Conservation (phyloP, 1,140 invertebrate species). For the Diachasmimorpha longicaudata region DNA sequence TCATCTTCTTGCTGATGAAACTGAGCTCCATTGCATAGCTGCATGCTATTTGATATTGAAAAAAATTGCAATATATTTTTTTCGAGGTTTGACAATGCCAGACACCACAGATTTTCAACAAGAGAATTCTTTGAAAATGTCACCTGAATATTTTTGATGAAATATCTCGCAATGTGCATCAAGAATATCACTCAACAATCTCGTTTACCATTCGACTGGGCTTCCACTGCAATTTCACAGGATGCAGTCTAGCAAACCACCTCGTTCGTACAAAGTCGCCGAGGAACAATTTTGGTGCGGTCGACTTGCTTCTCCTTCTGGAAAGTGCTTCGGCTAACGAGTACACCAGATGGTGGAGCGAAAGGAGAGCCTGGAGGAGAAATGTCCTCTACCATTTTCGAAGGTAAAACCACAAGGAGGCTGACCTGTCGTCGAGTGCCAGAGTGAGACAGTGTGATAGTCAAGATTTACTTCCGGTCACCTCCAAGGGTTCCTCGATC, state of each 20-base stretch:
- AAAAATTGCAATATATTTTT: too few relatives aligned
- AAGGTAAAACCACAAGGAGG: neutral
- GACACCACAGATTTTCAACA: neutral
- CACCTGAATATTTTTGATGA: neutral
- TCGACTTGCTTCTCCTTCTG: neutral
- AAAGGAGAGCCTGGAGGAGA: neutral
- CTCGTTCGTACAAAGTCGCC: neutral
- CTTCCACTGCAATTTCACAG: neutral
- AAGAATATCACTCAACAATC: neutral
- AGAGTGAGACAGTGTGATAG: neutral
- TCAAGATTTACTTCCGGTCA: neutral
- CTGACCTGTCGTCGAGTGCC: neutral
- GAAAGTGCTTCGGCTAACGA: neutral
- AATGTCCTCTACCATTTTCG: neutral
- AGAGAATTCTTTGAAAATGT: neutral
- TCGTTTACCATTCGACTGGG: neutral
- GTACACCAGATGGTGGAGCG: neutral
- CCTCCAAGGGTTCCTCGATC: neutral
- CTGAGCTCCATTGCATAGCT: too few relatives aligned
- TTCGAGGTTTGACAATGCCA: too few relatives aligned
- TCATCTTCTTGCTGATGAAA: neutral
- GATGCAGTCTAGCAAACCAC: neutral
- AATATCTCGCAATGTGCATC: neutral
- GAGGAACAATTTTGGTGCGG: neutral
- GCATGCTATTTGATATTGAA: too few relatives aligned